Conservation (phyloP, 2,888 invertebrate genomes). For the Tyria jacobaeae region DNA sequence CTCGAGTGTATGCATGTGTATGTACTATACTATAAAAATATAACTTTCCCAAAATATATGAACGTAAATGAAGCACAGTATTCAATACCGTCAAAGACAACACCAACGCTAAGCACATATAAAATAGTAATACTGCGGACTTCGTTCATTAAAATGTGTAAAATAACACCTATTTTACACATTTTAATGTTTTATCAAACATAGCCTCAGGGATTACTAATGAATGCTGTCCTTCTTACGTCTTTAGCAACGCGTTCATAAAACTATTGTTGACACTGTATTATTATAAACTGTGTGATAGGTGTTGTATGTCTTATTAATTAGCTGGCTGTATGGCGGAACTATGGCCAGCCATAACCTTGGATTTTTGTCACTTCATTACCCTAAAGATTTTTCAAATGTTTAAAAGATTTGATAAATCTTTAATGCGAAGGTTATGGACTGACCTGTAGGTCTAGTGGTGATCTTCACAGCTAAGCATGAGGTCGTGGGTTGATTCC, state of each 20-base stretch:
- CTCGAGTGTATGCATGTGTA: too few species aligned
- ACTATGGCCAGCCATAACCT: not conserved
- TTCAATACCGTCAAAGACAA: constrained; percentile 1
- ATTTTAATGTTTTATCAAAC: constrained; percentile 26
- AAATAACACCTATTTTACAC: constrained; percentile 7
- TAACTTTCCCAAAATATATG: not conserved
- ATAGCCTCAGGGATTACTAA: constrained; percentile 25
- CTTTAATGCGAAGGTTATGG: too few species aligned
- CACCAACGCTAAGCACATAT: not conserved
- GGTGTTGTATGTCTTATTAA: constrained; percentile 30
- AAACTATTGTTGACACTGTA: constrained; percentile 31
- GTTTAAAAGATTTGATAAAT: too few species aligned
- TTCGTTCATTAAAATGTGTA: not conserved
- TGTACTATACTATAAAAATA: not conserved
- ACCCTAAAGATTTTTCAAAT: too few species aligned
- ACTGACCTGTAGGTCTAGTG: too few species aligned
- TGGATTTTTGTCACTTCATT: not conserved
- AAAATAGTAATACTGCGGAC: constrained; percentile 2
- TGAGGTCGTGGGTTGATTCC: too few species aligned
- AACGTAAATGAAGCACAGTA: not conserved
- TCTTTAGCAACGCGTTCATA: constrained; percentile 26
- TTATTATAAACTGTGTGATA: constrained; percentile 21
- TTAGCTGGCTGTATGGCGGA: not conserved
- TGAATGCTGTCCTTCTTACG: constrained; percentile 35
- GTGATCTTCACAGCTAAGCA: too few species aligned